These are phyloP conservation scores for Danio jaintianensis DNA, from an alignment of 2,797 vertebrate genomes.

Conservation along the genomic window DNA sequence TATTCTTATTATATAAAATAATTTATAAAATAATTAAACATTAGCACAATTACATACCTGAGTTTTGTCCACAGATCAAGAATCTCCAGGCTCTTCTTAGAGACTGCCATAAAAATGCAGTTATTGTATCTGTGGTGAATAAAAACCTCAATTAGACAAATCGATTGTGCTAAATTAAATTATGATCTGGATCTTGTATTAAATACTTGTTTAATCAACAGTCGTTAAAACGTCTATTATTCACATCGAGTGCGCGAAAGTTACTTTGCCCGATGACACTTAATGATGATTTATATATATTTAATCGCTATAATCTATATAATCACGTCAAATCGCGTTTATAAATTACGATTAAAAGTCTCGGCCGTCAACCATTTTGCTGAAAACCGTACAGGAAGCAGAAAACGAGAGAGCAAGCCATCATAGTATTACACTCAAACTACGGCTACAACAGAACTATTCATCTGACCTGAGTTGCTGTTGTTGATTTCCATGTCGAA, in stretches of 20 bases:
- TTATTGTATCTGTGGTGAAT: not conserved
- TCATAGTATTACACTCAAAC: not conserved
- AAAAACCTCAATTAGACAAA: not conserved
- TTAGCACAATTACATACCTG: not conserved
- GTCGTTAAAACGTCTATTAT: not conserved
- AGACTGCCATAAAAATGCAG: not conserved
- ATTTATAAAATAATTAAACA: not conserved
- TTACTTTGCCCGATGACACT: not conserved
- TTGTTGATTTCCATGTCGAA: not conserved
- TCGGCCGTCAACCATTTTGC: not conserved
- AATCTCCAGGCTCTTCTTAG: not conserved
- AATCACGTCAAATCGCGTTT: not conserved
- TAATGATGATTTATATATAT: not conserved
- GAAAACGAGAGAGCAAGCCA: not conserved
- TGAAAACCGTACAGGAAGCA: not conserved
- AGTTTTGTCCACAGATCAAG: not conserved
- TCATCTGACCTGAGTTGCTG: not conserved
- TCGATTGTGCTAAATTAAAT: not conserved
- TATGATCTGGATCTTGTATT: not conserved
- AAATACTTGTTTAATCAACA: not conserved
- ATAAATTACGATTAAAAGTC: not conserved
- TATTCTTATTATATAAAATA: not conserved
- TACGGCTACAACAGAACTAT: not conserved
- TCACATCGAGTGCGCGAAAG: not conserved
- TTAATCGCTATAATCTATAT: not conserved